Conservation (phyloP, 2,113 vertebrate genomes). For the Octodon degus region DNA sequence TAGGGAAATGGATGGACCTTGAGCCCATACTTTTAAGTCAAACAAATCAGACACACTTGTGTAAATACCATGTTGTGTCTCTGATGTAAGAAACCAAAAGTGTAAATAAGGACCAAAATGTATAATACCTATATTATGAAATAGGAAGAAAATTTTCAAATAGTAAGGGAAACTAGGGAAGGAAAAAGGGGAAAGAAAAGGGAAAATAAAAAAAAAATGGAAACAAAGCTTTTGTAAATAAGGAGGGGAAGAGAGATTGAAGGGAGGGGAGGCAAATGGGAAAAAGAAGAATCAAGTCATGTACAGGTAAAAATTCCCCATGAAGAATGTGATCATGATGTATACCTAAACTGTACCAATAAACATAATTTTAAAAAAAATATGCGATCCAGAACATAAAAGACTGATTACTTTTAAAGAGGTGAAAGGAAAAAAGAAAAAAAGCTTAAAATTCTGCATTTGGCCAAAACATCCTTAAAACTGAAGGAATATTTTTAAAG, state of each 20-base stretch:
- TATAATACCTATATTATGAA: neutral
- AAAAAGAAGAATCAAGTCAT: neutral
- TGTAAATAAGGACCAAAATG: neutral
- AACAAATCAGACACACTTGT: neutral
- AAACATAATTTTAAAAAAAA: neutral
- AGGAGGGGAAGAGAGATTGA: neutral
- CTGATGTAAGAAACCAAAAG: neutral
- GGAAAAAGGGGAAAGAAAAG: neutral
- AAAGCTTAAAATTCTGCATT: neutral
- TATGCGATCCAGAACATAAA: neutral
- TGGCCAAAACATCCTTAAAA: conserved; percentile 27
- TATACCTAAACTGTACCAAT: neutral
- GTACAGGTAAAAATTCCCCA: neutral
- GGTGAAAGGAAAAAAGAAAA: neutral
- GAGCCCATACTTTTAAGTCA: neutral
- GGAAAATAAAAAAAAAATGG: neutral
- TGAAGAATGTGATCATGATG: neutral
- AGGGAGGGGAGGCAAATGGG: neutral
- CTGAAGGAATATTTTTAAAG: neutral
- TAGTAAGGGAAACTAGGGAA: neutral
- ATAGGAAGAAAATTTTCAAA: neutral
- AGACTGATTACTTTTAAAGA: neutral
- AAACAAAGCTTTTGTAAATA: neutral
- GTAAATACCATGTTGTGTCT: neutral
- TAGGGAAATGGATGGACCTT: neutral